phyloP scores from a whole-genome alignment of 1,140 invertebrate species.

The Nasonia giraulti region DNA sequence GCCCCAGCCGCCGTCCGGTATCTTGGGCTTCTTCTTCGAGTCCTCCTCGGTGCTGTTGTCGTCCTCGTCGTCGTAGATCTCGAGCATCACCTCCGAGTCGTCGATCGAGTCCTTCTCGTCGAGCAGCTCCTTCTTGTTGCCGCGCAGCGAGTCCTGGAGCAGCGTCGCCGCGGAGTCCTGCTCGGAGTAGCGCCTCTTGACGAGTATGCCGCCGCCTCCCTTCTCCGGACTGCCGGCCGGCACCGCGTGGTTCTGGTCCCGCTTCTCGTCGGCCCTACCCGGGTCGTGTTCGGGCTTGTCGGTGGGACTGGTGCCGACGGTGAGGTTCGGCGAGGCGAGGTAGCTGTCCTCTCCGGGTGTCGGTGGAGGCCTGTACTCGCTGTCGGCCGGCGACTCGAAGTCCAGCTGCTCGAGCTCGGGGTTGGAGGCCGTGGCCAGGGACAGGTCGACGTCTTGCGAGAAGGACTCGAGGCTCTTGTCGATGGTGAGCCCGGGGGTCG shows the following conservation, averaged over 20 bases:
- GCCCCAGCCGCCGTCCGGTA: constrained; percentile 86
- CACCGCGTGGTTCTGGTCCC: background rate
- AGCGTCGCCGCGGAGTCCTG: background rate
- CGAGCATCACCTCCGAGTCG: constrained; percentile 52
- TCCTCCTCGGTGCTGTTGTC: constrained; percentile 41
- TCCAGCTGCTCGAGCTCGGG: constrained; percentile 52
- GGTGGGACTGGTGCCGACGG: constrained; percentile 48
- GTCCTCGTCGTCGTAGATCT: constrained; percentile 55
- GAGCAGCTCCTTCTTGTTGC: constrained; percentile 17
- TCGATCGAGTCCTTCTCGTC: constrained; percentile 55
- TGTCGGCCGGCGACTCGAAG: constrained; percentile 51
- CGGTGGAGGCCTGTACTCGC: constrained; percentile 48
- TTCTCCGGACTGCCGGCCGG: constrained; percentile 10
- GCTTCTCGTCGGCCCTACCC: constrained; percentile 11
- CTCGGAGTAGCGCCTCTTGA: constrained; percentile 50
- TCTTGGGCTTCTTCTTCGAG: constrained; percentile 73
- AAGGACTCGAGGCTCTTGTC: constrained; percentile 62
- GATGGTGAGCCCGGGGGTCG: constrained; percentile 56
- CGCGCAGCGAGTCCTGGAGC: background rate
- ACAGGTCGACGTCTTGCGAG: constrained; percentile 73
- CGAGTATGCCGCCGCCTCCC: background rate
- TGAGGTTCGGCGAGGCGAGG: constrained; percentile 51
- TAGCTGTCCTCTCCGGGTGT: constrained; percentile 40
- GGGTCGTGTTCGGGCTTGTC: constrained; percentile 44
- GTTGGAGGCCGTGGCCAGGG: constrained; percentile 70